Evolutionary conservation across 2,888 invertebrate species (phyloP).

Genomic region (Anagyrus pseudococci): DNA sequence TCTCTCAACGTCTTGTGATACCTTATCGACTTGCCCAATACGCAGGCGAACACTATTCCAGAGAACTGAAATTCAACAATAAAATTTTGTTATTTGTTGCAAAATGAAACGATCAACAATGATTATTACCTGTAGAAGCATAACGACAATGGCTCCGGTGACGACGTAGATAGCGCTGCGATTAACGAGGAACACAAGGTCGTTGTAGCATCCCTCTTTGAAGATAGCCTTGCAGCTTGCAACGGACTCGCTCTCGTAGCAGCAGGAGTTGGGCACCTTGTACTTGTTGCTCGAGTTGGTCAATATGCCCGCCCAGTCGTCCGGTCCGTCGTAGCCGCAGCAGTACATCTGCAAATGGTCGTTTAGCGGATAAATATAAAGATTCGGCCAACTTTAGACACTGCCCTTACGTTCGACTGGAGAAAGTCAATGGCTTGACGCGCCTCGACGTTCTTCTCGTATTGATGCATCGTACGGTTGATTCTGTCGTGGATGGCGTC

Average conservation of each 20-base stretch:
- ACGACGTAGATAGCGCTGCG: background rate
- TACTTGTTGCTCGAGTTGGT: background rate
- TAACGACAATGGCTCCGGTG: background rate
- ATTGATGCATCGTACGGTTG: conserved; percentile 63
- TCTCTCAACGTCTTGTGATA: conserved; percentile 77
- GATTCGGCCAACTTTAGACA: background rate
- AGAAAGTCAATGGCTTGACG: conserved; percentile 66
- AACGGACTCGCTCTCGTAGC: background rate
- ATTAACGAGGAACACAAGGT: background rate
- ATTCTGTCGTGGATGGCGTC: conserved; percentile 63
- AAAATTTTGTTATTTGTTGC: conserved; percentile 3
- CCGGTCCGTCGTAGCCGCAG: background rate
- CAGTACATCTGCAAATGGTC: background rate
- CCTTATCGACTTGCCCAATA: conserved; percentile 85
- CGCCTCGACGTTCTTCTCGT: conserved; percentile 54
- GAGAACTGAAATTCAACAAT: conserved; percentile 68
- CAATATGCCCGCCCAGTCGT: background rate
- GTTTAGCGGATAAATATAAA: background rate
- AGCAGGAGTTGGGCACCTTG: background rate
- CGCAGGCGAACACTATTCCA: conserved; percentile 88
- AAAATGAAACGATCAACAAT: background rate
- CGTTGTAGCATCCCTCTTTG: background rate
- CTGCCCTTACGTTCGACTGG: conserved; percentile 64
- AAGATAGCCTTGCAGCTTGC: background rate
- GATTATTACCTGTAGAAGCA: background rate